Evolutionary conservation across 1,140 invertebrate genomes (phyloP).

Genomic region (Drosophila pseudoobscura): DNA sequence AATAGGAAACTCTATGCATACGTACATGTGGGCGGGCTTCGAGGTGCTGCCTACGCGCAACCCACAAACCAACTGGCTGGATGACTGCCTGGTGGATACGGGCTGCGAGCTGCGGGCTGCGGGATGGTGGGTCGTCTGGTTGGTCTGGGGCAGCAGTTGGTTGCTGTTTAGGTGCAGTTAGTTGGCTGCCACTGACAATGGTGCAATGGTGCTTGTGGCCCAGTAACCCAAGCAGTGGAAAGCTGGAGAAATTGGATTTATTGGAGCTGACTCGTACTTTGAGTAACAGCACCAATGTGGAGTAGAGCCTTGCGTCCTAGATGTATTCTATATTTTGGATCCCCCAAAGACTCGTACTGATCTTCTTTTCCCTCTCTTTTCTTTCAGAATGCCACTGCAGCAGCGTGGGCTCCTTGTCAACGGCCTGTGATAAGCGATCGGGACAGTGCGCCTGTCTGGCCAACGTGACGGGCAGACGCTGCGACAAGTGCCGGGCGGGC

Average conservation of each 20-base stretch:
- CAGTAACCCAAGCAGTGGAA: slow-evolving; percentile 57
- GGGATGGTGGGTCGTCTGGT: slow-evolving; percentile 21
- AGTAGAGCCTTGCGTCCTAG: too few species aligned
- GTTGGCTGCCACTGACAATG: slow-evolving; percentile 33
- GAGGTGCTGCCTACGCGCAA: slow-evolving; percentile 73
- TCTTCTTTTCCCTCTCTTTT: slow-evolving; percentile 20
- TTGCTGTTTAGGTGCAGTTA: slow-evolving; percentile 66
- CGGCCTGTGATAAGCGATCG: slow-evolving; percentile 91
- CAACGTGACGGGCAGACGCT: slow-evolving; percentile 93
- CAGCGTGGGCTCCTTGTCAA: slow-evolving; percentile 87
- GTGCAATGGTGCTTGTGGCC: slow-evolving; percentile 41
- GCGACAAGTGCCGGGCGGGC: slow-evolving; percentile 93
- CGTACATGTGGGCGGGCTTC: slow-evolving; percentile 59
- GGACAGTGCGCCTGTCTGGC: slow-evolving; percentile 95
- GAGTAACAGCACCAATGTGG: too few species aligned
- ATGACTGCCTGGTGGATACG: slow-evolving; percentile 15
- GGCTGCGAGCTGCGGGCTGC: slow-evolving; percentile 6
- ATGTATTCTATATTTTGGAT: background rate
- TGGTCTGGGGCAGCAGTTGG: slow-evolving; percentile 38
- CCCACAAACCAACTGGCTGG: slow-evolving; percentile 68
- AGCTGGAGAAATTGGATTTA: slow-evolving; percentile 25
- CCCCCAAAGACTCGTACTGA: background rate
- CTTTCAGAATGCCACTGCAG: slow-evolving; percentile 91
- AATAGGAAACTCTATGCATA: slow-evolving; percentile 71
- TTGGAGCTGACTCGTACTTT: background rate